Base-by-base conservation (phyloP, 2,113 vertebrate genomes). In the Trichechus manatus region DNA sequence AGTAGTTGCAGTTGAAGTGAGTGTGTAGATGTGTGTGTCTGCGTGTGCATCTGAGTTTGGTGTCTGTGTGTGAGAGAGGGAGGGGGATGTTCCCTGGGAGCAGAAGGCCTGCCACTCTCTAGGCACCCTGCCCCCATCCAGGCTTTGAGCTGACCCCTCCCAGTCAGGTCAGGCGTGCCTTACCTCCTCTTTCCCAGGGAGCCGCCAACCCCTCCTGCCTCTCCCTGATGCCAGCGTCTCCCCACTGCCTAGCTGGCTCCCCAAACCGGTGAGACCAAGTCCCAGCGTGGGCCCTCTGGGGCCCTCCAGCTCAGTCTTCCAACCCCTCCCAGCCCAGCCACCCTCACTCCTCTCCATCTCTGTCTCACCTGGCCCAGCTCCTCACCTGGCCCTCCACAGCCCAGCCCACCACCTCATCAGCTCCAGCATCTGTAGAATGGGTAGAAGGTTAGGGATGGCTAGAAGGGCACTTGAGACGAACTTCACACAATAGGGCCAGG, bases 241-340 rank as follows among this genome's bases (percentile, higher is more conserved):
- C 44, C 84, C 85, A 78, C 11, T 50, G 81, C 72, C 20, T 36
- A 63, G 91, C 91, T 70, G 56, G 94, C 93, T 97, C 90, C 97
- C 97, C 96, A 97, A 96, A 97, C 97, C 93, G 87, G 97, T 97
- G 97, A 93, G 95, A 97, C 96, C 0, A 44, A 97, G 72, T 93
- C 80, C 87, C 86, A 36, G 88, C 84, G 44, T 96, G 94, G 92
- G 97, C 88, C 93, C 77, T 87, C 87, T 88, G 88, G 96, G 72
- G 88, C 92, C 79, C 74, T 96, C 29, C 63, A 59, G 93, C 59
- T 82, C 81, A 56, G 66, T 87, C 94, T 95, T 33, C 56, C 88
- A 79, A 27, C 89, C 81, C 64, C 95, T 90, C 93, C 97, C 97
- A 88, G 86, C 22, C 63, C 89, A 61, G 87, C 91, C 10, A 27